Conservation (phyloP, 1,140 invertebrate genomes). For the Caenorhabditis elegans region DNA sequence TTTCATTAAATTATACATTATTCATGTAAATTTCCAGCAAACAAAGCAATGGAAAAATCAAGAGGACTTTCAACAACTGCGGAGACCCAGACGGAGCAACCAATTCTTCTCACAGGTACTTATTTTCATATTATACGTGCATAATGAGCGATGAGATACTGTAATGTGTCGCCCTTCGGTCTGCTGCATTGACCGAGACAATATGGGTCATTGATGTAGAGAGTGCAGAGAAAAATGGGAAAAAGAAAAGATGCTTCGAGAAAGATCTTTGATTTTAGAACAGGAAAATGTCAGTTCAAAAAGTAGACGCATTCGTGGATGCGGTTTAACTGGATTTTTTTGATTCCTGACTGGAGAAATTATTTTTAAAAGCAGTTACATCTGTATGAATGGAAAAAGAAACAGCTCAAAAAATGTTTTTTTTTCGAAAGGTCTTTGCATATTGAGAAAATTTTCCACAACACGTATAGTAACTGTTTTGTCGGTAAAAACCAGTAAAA, state of each 20-base stretch:
- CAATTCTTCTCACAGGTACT: background rate
- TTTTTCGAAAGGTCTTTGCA: too few species aligned
- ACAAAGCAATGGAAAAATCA: background rate
- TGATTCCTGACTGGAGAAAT: too few species aligned
- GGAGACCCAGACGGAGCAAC: conserved; percentile 9
- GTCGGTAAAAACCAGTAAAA: background rate
- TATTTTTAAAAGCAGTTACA: too few species aligned
- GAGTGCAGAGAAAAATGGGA: background rate
- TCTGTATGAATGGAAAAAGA: too few species aligned
- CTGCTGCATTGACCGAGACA: background rate
- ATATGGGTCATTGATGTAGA: background rate
- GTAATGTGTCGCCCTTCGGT: conserved; percentile 17
- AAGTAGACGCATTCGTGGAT: background rate
- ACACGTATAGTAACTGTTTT: too few species aligned
- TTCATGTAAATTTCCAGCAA: too few species aligned
- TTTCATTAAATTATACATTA: too few species aligned
- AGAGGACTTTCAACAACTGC: background rate
- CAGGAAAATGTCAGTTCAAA: too few species aligned
- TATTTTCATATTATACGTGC: background rate
- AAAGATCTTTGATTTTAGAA: background rate
- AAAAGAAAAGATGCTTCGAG: background rate
- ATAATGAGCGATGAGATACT: background rate
- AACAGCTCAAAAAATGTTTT: too few species aligned
- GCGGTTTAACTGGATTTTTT: too few species aligned
- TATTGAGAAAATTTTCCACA: too few species aligned